Conservation (phyloP, 2,113 vertebrate species). For the Emydocephalus ijimae region DNA sequence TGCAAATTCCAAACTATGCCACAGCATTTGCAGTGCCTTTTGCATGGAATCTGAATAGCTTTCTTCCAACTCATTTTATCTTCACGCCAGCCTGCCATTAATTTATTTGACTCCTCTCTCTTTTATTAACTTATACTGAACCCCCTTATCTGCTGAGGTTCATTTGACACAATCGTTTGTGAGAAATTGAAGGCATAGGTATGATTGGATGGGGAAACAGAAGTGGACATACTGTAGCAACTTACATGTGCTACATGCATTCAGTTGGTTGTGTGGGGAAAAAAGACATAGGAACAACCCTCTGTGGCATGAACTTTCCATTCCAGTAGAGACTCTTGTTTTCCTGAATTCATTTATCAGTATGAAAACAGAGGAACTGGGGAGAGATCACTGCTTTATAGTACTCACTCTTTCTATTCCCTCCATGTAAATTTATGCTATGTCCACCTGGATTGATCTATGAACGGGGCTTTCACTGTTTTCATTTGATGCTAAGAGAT, state of each 20-base stretch:
- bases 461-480: constrained; percentile 20
- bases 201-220: neutral
- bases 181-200: neutral
- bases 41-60: neutral
- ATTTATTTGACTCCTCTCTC: neutral
- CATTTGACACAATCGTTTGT: neutral
- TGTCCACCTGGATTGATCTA: neutral
- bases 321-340: neutral
- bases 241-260: neutral
- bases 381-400: neutral
- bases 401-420: constrained; percentile 4
- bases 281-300: neutral
- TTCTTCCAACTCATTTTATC: rapidly evolving
- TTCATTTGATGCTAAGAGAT: constrained; percentile 52
- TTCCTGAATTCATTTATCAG: neutral
- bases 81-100: neutral
- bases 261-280: neutral
- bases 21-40: neutral
- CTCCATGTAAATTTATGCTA: neutral
- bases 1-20: neutral
- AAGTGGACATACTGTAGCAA: neutral
- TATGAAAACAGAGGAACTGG: neutral
- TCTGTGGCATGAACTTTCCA: neutral
- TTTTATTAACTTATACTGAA: neutral
- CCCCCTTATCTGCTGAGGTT: neutral